Conservation (phyloP, 1,140 invertebrate species). For the Trissolcus basalis region DNA sequence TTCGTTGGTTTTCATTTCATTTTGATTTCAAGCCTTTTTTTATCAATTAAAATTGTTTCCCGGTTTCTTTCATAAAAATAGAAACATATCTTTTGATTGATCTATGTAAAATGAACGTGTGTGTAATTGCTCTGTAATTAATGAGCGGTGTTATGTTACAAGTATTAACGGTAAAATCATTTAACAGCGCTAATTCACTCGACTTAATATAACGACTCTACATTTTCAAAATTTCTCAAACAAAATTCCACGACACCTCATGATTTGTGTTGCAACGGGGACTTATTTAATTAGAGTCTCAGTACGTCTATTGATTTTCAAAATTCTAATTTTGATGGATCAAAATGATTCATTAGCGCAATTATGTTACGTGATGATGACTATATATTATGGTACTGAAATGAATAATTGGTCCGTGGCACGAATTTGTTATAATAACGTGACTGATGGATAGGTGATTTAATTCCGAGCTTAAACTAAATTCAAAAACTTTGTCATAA, state of each 20-base stretch:
- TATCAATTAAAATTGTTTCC: no score
- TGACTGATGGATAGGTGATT: neutral
- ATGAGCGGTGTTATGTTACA: conserved; percentile 15
- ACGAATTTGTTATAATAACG: neutral
- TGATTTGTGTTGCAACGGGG: no score
- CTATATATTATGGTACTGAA: conserved; percentile 12
- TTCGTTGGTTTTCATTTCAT: no score
- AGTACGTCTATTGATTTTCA: conserved; percentile 24
- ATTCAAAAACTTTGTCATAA: no score
- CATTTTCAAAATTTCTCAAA: no score
- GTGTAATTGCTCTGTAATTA: conserved; percentile 28
- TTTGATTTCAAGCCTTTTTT: no score
- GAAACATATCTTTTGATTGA: neutral
- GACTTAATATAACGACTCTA: conserved; percentile 16
- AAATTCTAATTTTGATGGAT: no score
- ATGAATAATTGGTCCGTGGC: conserved; percentile 2
- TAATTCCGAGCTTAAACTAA: neutral
- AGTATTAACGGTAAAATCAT: conserved; percentile 15
- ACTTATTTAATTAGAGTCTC: conserved; percentile 20
- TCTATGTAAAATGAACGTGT: neutral
- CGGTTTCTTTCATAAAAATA: no score
- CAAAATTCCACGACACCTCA: no score
- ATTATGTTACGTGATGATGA: conserved; percentile 20
- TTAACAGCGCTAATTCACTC: conserved; percentile 20
- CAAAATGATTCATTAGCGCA: conserved; percentile 7